phyloP scores from a whole-genome alignment of 2,888 invertebrate genomes.

The Shargacucullia verbasci region DNA sequence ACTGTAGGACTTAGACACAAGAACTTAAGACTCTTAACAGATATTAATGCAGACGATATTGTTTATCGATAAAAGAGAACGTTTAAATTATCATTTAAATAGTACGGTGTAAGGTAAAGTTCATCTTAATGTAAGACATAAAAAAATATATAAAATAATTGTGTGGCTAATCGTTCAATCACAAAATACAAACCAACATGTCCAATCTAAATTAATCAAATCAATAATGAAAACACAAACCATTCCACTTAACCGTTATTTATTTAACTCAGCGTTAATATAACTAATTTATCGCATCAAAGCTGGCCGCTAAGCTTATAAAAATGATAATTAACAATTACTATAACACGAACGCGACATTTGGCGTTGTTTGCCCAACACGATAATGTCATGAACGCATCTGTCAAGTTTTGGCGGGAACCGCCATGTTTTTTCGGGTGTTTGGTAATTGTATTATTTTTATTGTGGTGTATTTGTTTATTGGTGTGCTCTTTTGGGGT shows the following conservation, averaged over 20 bases:
- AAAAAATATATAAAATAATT: no score
- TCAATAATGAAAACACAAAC: constrained; percentile 44
- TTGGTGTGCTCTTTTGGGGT: constrained; percentile 43
- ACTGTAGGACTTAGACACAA: no score
- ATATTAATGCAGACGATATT: no score
- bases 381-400: constrained; percentile 79
- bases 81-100: no score
- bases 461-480: constrained; percentile 41
- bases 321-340: constrained; percentile 87
- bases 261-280: constrained; percentile 55
- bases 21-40: no score
- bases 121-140: no score
- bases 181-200: no score
- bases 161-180: no score
- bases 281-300: constrained; percentile 65
- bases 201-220: constrained; percentile 35
- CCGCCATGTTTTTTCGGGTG: constrained; percentile 48
- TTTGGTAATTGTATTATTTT: constrained; percentile 54
- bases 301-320: constrained; percentile 74
- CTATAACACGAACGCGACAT: constrained; percentile 71
- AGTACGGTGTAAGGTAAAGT: no score
- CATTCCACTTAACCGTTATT: constrained; percentile 39
- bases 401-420: constrained; percentile 70
- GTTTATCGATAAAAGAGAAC: no score
- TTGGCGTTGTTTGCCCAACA: constrained; percentile 83